Conservation (phyloP, 2,113 vertebrate species). For the Colaptes auratus region DNA sequence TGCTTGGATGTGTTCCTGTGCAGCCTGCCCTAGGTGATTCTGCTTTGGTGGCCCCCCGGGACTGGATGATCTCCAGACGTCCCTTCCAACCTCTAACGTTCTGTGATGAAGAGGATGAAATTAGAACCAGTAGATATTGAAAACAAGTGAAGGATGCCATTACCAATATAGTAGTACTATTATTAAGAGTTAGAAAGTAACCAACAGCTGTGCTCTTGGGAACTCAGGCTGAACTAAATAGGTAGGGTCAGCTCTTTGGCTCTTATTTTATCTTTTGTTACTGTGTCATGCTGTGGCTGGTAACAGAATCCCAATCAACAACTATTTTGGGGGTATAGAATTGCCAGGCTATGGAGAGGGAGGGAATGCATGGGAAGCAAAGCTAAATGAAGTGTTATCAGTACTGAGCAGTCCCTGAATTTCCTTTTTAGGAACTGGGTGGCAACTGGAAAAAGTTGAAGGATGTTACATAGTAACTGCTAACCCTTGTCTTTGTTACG, state of each 20-base stretch:
- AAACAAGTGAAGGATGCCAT: neutral
- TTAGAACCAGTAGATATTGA: neutral
- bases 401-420: neutral
- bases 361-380: neutral
- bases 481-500: conserved; percentile 7
- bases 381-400: neutral
- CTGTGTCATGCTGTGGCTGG: neutral
- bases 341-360: neutral
- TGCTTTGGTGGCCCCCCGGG: too few species aligned
- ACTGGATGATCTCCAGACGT: too few species aligned
- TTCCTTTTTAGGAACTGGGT: conserved; percentile 2
- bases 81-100: too few species aligned
- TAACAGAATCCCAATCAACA: neutral
- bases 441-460: conserved; percentile 17
- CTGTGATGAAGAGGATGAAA: neutral
- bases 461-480: neutral
- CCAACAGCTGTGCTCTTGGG: neutral
- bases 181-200: neutral
- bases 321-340: neutral
- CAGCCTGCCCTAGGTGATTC: too few species aligned
- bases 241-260: neutral
- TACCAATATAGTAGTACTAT: neutral
- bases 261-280: neutral
- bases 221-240: neutral
- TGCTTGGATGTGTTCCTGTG: too few species aligned